phyloP scores from a whole-genome alignment of 2,888 invertebrate genomes.

The Drosophila quinaria region DNA sequence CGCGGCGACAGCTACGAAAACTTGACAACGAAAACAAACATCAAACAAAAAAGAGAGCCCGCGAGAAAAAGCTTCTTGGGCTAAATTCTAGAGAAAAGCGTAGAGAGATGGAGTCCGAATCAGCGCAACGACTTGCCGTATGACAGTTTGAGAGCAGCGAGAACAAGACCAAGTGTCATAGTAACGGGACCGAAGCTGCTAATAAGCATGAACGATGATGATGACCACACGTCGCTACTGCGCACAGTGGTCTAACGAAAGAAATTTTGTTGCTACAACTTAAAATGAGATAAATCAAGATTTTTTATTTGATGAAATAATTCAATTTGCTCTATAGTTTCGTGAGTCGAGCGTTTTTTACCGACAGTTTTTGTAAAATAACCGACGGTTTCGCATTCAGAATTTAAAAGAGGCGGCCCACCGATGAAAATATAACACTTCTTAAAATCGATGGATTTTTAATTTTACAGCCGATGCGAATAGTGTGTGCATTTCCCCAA shows the following conservation, averaged over 20 bases:
- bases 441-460: no score
- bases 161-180: constrained; percentile 16
- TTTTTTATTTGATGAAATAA: no score
- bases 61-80: constrained; percentile 53
- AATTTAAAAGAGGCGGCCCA: no score
- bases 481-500: no score
- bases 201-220: constrained; percentile 52
- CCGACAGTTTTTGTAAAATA: no score
- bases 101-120: constrained; percentile 34
- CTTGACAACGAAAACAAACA: constrained; percentile 70
- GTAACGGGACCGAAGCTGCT: constrained; percentile 23
- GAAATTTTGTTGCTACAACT: neutral
- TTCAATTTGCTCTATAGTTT: no score
- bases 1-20: constrained; percentile 36
- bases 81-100: constrained; percentile 28
- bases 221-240: constrained; percentile 33
- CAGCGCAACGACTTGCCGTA: constrained; percentile 52
- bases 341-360: no score
- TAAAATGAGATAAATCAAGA: neutral
- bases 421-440: no score
- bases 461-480: no score
- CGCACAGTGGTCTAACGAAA: constrained; percentile 20
- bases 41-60: constrained; percentile 58
- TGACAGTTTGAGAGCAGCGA: constrained; percentile 52
- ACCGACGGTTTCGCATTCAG: no score